Evolutionary conservation across 2,888 invertebrate genomes (phyloP), one percentile per base, ranked within the genome.

Genomic region (Fissipunctia ypsillon): DNA sequence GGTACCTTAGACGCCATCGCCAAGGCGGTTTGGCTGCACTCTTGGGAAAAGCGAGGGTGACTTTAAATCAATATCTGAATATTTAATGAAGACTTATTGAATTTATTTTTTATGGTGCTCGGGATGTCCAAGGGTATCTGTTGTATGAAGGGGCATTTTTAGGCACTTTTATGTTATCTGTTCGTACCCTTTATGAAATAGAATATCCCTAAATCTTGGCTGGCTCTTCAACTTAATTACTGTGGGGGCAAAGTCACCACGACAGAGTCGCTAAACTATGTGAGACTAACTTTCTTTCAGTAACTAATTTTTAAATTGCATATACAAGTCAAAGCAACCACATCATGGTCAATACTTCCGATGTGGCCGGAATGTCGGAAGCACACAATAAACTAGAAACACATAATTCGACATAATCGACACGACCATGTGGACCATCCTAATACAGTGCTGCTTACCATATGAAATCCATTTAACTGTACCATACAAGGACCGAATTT

Each of bases 141-240:
- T 16, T 7, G n/a, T 50, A 41, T 22, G 31, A 50, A 12, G 35
- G 68, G 38, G 2, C 9, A 57, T 35, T 14, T 63, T 61, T 41
- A n/a, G 19, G 48, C 69, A 73, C 63, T 81, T 81, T 38, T 81
- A 77, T 5, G 80, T 64, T 41, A 81, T 81, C 80, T 28, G 7
- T 75, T 54, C 48, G 10, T n/a, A 64, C 69, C 52, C 63, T 66
- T 57, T 41, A 70, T 54, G 80, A 69, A 76, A 81, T 60, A 22
- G 35, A 48, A 76, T 81, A 81, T 64, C 14, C 41, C 25, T 56
- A 35, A 73, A 72, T 75, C 48, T 50, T 57, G 4, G 19, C 22
- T 31, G 14, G 9, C 25, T 28, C 14, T 28, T 16, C 5, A n/a
- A 38, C 0, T 14, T 52, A 66, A 48, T 31, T 43, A 56, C 6